These are phyloP conservation scores for Stratiomys singularior DNA, from an alignment of 2,888 invertebrate species.

Conservation along the genomic window DNA sequence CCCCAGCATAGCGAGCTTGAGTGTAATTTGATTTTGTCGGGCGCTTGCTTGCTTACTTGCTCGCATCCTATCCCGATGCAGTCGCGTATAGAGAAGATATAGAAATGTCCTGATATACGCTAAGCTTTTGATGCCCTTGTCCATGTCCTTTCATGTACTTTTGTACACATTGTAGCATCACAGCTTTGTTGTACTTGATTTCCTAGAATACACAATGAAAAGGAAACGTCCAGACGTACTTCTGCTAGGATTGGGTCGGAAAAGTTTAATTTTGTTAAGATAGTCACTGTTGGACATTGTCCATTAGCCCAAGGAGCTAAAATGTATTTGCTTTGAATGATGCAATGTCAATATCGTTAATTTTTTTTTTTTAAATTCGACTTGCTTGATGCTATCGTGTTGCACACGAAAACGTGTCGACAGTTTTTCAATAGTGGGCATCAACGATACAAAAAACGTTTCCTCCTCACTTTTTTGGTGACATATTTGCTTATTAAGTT, in stretches of 20 bases:
- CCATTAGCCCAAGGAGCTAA: constrained; percentile 12
- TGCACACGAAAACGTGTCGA: too few relatives aligned
- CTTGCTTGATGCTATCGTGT: too few relatives aligned
- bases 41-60: too few relatives aligned
- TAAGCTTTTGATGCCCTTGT: constrained; percentile 10
- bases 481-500: constrained; percentile 1
- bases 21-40: constrained; percentile 28
- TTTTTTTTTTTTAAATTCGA: not conserved
- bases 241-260: not conserved
- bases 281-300: constrained; percentile 26
- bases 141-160: constrained; percentile 7
- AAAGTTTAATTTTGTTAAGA: constrained; percentile 31
- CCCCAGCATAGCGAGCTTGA: not conserved
- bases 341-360: not conserved
- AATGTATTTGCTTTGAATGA: not conserved
- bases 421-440: too few relatives aligned
- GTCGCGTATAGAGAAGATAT: not conserved
- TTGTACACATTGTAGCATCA: constrained; percentile 5
- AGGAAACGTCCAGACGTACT: too few relatives aligned
- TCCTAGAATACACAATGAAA: too few relatives aligned
- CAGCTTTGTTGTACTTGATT: not conserved
- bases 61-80: not conserved
- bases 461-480: too few relatives aligned
- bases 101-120: constrained; percentile 10
- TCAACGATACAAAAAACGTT: too few relatives aligned